Percentiles rank a stretch among this genome's conserved stretches.
Evolutionary conservation across 2,888 invertebrate genomes (phyloP).

Genomic region (Drosophila stalkeri): DNA sequence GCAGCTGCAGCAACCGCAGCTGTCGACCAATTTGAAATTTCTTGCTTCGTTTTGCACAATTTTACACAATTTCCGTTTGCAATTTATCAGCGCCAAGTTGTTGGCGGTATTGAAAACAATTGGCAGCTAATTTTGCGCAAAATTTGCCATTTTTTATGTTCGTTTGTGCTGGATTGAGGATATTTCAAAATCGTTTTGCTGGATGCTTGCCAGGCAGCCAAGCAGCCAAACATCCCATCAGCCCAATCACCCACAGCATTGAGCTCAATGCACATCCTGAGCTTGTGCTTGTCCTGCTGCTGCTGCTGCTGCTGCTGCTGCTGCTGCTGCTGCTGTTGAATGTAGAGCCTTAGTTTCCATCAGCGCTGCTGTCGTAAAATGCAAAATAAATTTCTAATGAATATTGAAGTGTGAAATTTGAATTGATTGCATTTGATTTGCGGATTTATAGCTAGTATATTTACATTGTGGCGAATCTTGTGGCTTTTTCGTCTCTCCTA

Average conservation of each 20-base stretch:
- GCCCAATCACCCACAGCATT: not conserved
- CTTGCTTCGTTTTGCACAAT: conserved; percentile 71
- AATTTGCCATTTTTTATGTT: conserved; percentile 67
- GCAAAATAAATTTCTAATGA: conserved; percentile 77
- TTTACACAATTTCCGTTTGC: conserved; percentile 72
- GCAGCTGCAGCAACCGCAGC: conserved; percentile 42
- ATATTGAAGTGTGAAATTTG: conserved; percentile 80
- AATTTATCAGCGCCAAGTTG: conserved; percentile 63
- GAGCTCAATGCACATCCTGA: conserved; percentile 19
- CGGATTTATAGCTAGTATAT: conserved; percentile 69
- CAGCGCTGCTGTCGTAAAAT: conserved; percentile 58
- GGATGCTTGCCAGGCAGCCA: conserved; percentile 47
- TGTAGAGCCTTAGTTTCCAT: conserved; percentile 32
- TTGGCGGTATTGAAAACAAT: conserved; percentile 73
- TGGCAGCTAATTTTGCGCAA: conserved; percentile 78
- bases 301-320: not conserved
- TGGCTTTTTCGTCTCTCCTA: conserved; percentile 13
- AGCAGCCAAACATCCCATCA: not conserved
- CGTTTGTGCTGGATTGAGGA: conserved; percentile 44
- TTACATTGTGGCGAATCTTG: conserved; percentile 53
- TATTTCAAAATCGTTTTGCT: conserved; percentile 35
- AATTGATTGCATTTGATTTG: conserved; percentile 79
- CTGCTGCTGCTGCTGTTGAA: conserved; percentile 6
- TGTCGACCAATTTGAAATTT: conserved; percentile 65
- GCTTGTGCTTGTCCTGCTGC: not conserved